These are phyloP conservation scores for Agonopterix alstromeriana DNA, from an alignment of 2,888 invertebrate genomes.

Conservation along the genomic window DNA sequence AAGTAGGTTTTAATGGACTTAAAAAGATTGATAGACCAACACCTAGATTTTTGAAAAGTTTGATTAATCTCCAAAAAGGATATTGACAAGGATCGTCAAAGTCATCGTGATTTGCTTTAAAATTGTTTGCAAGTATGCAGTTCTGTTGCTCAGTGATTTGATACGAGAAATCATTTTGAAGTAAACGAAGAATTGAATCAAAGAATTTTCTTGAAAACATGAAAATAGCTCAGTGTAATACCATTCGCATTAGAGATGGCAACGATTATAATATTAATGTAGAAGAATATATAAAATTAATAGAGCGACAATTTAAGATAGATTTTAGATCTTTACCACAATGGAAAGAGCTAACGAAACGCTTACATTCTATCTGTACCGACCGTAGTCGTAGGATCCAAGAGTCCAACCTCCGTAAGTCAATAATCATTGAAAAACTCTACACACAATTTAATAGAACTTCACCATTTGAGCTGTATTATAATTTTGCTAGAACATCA, in stretches of 20 bases:
- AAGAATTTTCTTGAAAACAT: background rate
- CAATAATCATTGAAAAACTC: conserved; percentile 45
- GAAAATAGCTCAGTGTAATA: conserved; percentile 30
- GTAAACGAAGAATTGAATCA: background rate
- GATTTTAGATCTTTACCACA: conserved; percentile 44
- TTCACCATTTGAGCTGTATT: conserved; percentile 51
- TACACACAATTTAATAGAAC: conserved; percentile 34
- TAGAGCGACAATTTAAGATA: conserved; percentile 40
- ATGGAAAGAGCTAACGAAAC: conserved; percentile 45
- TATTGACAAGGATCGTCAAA: no score
- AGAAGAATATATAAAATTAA: conserved; percentile 36
- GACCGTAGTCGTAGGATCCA: conserved; percentile 38
- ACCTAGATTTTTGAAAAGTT: no score
- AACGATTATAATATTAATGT: conserved; percentile 31
- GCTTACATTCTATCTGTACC: conserved; percentile 30
- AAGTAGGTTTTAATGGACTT: no score
- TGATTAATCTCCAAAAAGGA: no score
- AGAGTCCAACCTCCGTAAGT: conserved; percentile 37
- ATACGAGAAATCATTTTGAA: no score
- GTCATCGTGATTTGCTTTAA: no score
- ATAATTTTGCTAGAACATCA: conserved; percentile 41
- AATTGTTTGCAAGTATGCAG: no score
- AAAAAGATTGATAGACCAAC: no score
- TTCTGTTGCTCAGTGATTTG: no score
- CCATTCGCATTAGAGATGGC: conserved; percentile 39